These are phyloP conservation scores for Entelurus aequoreus DNA, from an alignment of 2,113 vertebrate genomes.

Conservation along the genomic window DNA sequence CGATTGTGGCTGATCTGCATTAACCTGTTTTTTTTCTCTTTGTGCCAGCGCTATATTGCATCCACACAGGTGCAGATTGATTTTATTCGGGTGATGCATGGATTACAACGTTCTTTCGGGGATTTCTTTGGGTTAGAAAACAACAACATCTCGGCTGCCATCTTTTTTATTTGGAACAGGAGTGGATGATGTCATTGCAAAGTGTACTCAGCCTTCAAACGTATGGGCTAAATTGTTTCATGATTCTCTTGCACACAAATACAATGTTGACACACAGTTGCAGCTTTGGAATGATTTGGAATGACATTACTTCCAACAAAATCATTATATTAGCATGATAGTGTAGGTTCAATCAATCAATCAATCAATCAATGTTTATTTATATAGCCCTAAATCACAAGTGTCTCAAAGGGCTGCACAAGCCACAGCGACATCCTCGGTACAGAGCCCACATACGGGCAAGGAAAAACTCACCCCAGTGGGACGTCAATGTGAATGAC, in stretches of 20 bases:
- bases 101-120: background rate
- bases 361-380: too few species aligned
- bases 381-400: too few species aligned
- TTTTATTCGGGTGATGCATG: conserved; percentile 8
- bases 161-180: background rate
- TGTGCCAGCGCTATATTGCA: conserved; percentile 29
- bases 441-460: too few species aligned
- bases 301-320: background rate
- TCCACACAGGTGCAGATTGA: conserved; percentile 26
- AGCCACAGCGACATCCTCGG: too few species aligned
- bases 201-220: background rate
- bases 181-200: background rate
- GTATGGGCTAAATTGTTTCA: background rate
- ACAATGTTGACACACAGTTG: background rate
- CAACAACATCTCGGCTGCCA: background rate
- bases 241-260: background rate
- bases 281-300: background rate
- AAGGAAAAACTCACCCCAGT: too few species aligned
- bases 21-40: conserved; percentile 39
- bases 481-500: too few species aligned
- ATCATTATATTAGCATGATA: background rate
- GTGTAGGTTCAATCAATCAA: background rate
- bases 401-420: too few species aligned
- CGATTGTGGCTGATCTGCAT: conserved; percentile 42
- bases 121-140: background rate